Percentiles rank a stretch among this genome's conserved stretches.
Conservation (phyloP, 2,888 invertebrate genomes). For the Xanthia togata region DNA sequence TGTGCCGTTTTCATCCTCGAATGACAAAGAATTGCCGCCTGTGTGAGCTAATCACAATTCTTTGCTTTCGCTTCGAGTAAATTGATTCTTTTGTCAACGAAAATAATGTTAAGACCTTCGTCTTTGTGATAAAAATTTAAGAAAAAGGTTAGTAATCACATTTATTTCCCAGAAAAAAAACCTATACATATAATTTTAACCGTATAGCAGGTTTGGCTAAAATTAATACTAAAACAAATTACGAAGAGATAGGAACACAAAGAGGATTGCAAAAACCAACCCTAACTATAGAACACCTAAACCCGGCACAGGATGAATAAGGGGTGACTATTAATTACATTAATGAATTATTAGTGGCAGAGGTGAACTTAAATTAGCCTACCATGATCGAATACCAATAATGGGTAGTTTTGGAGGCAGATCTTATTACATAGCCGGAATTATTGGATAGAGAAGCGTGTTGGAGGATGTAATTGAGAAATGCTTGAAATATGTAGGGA, state of each 20-base stretch:
- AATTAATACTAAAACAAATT: constrained; percentile 6
- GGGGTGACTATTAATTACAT: constrained; percentile 52
- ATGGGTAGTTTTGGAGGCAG: constrained; percentile 26
- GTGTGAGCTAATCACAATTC: constrained; percentile 49
- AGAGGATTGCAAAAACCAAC: background rate
- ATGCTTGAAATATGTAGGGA: background rate
- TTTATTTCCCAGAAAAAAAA: background rate
- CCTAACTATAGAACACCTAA: constrained; percentile 5
- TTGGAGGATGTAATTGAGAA: constrained; percentile 5
- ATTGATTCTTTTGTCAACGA: constrained; percentile 71
- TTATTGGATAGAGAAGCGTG: constrained; percentile 14
- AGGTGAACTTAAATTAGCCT: constrained; percentile 50
- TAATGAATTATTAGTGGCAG: constrained; percentile 55
- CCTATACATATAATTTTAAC: background rate
- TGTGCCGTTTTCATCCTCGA: constrained; percentile 67
- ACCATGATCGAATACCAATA: constrained; percentile 40
- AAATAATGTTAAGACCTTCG: constrained; percentile 66
- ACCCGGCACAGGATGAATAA: constrained; percentile 24
- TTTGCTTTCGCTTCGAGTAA: constrained; percentile 59
- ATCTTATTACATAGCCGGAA: constrained; percentile 32
- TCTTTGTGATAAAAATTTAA: background rate
- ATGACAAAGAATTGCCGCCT: constrained; percentile 67
- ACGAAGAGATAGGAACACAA: background rate
- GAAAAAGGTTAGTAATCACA: background rate
- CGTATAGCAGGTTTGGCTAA: background rate